Evolutionary conservation across 2,888 invertebrate species (phyloP).

Genomic region (Tromatobia lineatoria): DNA sequence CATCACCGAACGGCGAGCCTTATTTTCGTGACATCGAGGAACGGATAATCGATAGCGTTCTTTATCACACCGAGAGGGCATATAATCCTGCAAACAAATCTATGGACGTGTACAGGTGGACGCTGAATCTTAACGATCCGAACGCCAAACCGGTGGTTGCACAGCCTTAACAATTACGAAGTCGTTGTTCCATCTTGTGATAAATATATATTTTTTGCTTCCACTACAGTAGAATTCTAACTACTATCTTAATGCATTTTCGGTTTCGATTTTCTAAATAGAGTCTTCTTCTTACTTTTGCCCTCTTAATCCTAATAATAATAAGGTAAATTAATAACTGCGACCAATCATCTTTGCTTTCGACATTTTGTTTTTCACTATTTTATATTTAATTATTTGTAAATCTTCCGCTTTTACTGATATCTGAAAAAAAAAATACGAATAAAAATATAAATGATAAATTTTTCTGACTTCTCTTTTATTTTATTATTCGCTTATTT

Average conservation of each 20-base stretch:
- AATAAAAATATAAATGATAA: neutral
- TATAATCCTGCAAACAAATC: constrained; percentile 67
- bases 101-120: constrained; percentile 67
- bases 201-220: too few species aligned
- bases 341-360: neutral
- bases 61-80: constrained; percentile 72
- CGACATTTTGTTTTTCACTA: neutral
- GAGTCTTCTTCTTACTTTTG: too few species aligned
- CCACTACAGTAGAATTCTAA: too few species aligned
- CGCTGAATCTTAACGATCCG: constrained; percentile 72
- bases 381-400: too few species aligned
- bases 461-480: neutral
- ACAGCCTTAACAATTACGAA: constrained; percentile 1
- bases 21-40: constrained; percentile 73
- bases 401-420: too few species aligned
- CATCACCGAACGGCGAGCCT: constrained; percentile 70
- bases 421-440: neutral
- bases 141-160: constrained; percentile 70
- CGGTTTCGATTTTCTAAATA: too few species aligned
- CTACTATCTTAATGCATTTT: too few species aligned
- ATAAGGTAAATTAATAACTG: too few species aligned
- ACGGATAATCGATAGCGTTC: constrained; percentile 59
- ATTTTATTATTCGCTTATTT: too few species aligned
- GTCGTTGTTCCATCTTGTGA: neutral
- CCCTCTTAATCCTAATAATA: too few species aligned